These are phyloP conservation scores for Lochmaea capreae DNA, from an alignment of 2,888 invertebrate genomes.

Conservation along the genomic window DNA sequence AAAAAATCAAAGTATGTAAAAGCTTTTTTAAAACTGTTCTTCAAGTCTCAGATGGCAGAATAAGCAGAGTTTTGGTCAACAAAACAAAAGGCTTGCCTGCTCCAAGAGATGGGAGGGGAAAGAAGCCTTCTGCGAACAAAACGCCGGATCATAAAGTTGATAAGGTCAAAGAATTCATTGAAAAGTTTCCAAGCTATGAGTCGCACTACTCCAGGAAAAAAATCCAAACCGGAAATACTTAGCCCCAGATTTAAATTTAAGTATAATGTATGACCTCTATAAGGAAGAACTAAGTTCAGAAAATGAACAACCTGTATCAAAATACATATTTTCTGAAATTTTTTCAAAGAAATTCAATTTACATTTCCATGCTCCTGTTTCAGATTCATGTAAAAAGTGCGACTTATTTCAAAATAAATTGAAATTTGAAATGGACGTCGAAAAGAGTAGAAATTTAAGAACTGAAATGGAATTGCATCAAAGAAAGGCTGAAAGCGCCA, in stretches of 20 bases:
- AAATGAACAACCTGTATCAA: no score
- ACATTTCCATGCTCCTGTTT: not conserved
- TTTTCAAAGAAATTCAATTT: not conserved
- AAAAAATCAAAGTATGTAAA: not conserved
- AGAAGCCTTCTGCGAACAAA: not conserved
- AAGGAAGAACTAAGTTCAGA: no score
- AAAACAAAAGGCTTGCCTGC: not conserved
- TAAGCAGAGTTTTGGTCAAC: not conserved
- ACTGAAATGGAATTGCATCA: not conserved
- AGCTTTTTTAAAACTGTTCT: not conserved
- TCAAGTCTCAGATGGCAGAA: slow-evolving; percentile 9
- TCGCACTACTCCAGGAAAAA: no score
- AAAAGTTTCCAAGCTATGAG: no score
- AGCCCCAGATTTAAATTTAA: no score
- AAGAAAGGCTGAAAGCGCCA: no score
- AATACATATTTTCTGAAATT: no score
- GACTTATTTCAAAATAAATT: not conserved
- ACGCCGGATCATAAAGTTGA: no score
- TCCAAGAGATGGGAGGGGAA: not conserved
- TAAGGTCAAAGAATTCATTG: no score
- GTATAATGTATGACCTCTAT: no score
- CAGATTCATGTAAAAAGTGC: not conserved
- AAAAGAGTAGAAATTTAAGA: not conserved
- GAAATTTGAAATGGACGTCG: not conserved
- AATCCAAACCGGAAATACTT: no score